Evolutionary conservation across 2,113 vertebrate species (phyloP).

Genomic region (Gallinago undulata): DNA sequence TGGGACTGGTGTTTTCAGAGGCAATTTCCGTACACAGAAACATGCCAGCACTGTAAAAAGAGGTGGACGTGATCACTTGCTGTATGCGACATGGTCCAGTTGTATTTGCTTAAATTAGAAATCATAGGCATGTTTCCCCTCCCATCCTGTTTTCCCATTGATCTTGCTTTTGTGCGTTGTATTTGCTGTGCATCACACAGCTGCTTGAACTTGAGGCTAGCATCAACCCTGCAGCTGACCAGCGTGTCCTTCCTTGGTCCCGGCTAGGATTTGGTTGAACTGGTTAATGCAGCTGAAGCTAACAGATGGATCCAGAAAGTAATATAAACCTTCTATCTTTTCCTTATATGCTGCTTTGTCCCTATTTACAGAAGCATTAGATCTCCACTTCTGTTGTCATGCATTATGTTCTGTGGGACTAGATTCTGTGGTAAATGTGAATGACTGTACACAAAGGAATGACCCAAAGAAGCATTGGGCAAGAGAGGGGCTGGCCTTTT

Average conservation of each 20-base stretch:
- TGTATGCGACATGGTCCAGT: neutral
- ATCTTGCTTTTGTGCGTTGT: neutral
- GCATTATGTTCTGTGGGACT: neutral
- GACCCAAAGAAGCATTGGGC: neutral
- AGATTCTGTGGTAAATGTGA: neutral
- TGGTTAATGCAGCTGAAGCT: neutral
- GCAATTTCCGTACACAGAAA: neutral
- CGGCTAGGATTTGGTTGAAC: neutral
- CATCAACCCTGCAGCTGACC: neutral
- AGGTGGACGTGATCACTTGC: neutral
- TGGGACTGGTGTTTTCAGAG: neutral
- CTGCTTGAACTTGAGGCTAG: neutral
- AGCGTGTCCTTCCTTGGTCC: neutral
- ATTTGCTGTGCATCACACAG: neutral
- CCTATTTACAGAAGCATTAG: neutral
- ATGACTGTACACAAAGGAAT: neutral
- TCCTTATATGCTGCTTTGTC: neutral
- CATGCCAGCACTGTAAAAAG: neutral
- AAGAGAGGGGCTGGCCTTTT: neutral
- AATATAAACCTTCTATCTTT: neutral
- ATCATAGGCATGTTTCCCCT: neutral
- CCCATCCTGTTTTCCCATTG: neutral
- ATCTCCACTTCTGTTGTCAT: neutral
- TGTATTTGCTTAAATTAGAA: slow-evolving; percentile 1
- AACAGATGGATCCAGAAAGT: neutral